Evolutionary conservation across 1,140 invertebrate genomes (phyloP).

Genomic region (Hylaeus volcanicus): DNA sequence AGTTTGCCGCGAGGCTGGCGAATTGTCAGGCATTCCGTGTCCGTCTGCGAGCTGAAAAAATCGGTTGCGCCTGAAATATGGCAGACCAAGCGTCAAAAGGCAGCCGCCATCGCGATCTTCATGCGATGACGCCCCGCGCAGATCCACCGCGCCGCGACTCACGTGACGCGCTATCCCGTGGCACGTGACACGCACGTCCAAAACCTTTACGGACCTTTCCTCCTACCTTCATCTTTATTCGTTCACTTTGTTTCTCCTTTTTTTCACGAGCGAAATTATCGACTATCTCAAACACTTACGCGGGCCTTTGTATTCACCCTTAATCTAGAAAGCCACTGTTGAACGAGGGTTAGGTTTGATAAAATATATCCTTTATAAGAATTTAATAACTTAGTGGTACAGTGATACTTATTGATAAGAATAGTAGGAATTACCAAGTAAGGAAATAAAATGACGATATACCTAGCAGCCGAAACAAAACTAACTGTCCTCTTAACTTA

Average conservation of each 20-base stretch:
- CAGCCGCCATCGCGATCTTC: conserved; percentile 58
- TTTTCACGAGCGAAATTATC: background rate
- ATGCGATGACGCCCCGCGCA: conserved; percentile 31
- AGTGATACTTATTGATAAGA: too few relatives aligned
- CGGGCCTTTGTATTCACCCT: background rate
- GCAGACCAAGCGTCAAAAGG: conserved; percentile 58
- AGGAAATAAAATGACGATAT: too few relatives aligned
- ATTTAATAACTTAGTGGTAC: too few relatives aligned
- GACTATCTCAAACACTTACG: background rate
- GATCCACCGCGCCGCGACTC: conserved; percentile 46
- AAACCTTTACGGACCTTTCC: conserved; percentile 5
- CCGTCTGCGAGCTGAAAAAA: conserved; percentile 50
- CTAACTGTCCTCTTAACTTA: too few relatives aligned
- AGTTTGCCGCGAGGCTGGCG: background rate
- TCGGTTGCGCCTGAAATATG: conserved; percentile 60
- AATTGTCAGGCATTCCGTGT: conserved; percentile 63
- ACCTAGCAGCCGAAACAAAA: too few relatives aligned
- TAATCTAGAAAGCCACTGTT: background rate
- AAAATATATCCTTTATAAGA: too few relatives aligned
- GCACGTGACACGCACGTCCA: conserved; percentile 59
- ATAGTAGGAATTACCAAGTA: too few relatives aligned
- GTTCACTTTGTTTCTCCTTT: background rate
- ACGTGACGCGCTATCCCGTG: conserved; percentile 26
- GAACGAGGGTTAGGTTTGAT: too few relatives aligned
- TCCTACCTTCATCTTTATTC: background rate